Conservation (phyloP, 2,113 vertebrate genomes). For the Platysternon megacephalum region DNA sequence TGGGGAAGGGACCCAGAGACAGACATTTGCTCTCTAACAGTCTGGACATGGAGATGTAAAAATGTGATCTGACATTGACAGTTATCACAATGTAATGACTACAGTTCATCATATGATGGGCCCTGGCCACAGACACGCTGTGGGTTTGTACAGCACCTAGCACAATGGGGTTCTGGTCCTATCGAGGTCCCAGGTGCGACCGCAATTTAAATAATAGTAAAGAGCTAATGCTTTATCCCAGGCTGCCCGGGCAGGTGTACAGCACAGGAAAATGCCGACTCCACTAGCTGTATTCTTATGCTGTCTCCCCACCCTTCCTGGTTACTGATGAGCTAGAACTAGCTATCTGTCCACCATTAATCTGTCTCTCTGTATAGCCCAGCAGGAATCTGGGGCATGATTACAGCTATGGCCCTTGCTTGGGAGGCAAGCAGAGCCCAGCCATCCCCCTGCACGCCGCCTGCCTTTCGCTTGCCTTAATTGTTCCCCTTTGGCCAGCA, state of each 20-base stretch:
- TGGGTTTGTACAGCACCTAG: background rate
- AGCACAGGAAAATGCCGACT: constrained; percentile 15
- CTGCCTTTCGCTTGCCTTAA: constrained; percentile 67
- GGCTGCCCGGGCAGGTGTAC: background rate
- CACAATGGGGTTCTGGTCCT: background rate
- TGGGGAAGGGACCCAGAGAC: background rate
- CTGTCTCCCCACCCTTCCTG: background rate
- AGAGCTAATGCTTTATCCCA: background rate
- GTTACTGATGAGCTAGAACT: constrained; percentile 46
- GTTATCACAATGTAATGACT: background rate
- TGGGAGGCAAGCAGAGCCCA: background rate
- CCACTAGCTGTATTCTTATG: background rate
- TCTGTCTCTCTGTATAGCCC: constrained; percentile 20
- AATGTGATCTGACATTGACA: background rate
- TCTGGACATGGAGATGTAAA: background rate
- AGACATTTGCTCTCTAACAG: background rate
- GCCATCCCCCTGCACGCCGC: constrained; percentile 20
- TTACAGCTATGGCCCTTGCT: constrained; percentile 30
- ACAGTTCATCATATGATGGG: background rate
- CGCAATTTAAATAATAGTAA: accelerated
- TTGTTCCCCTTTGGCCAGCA: constrained; percentile 73
- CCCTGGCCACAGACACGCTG: background rate
- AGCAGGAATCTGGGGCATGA: constrained; percentile 46
- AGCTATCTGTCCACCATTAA: constrained; percentile 45
- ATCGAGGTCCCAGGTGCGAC: background rate